Evolutionary conservation across 2,797 vertebrate species (phyloP).

Genomic region (Sciurus vulgaris): DNA sequence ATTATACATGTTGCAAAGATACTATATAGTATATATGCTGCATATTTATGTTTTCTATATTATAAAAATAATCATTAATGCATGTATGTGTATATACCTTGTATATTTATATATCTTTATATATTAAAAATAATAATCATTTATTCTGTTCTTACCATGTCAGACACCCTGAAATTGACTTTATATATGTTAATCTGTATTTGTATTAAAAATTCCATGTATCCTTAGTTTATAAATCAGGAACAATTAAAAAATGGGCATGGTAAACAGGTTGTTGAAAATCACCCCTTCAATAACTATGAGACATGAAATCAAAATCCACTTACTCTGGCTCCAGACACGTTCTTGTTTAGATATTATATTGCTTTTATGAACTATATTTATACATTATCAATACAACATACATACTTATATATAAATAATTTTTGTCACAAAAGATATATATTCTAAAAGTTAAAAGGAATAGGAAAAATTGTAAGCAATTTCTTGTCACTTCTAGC

Average conservation of each 20-base stretch:
- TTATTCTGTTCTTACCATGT: neutral
- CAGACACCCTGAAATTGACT: neutral
- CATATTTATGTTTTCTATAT: too few relatives aligned
- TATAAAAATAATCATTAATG: too few relatives aligned
- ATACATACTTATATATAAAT: neutral
- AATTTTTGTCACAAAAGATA: neutral
- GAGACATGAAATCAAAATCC: neutral
- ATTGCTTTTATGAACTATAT: neutral
- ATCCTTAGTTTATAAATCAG: neutral
- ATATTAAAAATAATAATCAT: neutral
- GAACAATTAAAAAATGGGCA: neutral
- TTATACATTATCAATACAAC: neutral
- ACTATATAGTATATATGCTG: too few relatives aligned
- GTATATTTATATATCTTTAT: too few relatives aligned
- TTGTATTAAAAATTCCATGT: neutral
- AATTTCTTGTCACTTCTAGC: neutral
- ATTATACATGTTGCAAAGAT: too few relatives aligned
- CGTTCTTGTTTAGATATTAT: neutral
- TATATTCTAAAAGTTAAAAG: neutral
- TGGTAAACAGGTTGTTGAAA: neutral
- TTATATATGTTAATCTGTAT: neutral
- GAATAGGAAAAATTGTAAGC: neutral
- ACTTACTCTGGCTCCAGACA: neutral
- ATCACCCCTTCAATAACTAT: neutral
- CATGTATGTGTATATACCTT: too few relatives aligned